Evolutionary conservation across 2,888 invertebrate genomes (phyloP).

Genomic region (Xestobium rufovillosum): DNA sequence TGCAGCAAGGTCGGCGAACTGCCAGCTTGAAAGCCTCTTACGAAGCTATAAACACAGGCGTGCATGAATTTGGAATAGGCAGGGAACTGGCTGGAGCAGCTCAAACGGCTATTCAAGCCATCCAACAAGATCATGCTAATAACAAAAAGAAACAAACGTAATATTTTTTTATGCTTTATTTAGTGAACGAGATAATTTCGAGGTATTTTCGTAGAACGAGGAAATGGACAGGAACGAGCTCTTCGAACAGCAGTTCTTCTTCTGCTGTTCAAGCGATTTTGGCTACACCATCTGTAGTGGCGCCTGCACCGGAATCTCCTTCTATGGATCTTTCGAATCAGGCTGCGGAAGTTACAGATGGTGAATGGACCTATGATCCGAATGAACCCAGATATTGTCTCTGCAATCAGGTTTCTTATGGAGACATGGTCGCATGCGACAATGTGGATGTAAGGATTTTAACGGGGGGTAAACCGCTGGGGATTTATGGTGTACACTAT

Average conservation of each 20-base stretch:
- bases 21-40: slow-evolving; percentile 93
- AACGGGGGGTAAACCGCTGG: no score
- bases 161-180: slow-evolving; percentile 12
- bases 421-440: slow-evolving; percentile 99
- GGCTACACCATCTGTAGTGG: slow-evolving; percentile 36
- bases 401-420: slow-evolving; percentile 95
- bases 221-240: slow-evolving; percentile 35
- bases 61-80: slow-evolving; percentile 60
- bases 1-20: slow-evolving; percentile 90
- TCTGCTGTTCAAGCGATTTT: slow-evolving; percentile 39
- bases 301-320: slow-evolving; percentile 40
- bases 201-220: no score
- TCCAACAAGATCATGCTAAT: slow-evolving; percentile 50
- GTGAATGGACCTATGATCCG: slow-evolving; percentile 90
- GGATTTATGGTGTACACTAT: no score
- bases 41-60: slow-evolving; percentile 72
- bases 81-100: slow-evolving; percentile 65
- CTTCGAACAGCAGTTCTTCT: slow-evolving; percentile 22
- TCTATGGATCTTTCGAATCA: slow-evolving; percentile 42
- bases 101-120: slow-evolving; percentile 64
- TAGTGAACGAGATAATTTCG: no score
- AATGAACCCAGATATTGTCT: slow-evolving; percentile 95
- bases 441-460: slow-evolving; percentile 76
- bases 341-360: slow-evolving; percentile 55
- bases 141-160: slow-evolving; percentile 60